Percentiles rank a stretch among this genome's conserved stretches.
phyloP scores from a whole-genome alignment of 2,797 vertebrate genomes.

The Chelon auratus region DNA sequence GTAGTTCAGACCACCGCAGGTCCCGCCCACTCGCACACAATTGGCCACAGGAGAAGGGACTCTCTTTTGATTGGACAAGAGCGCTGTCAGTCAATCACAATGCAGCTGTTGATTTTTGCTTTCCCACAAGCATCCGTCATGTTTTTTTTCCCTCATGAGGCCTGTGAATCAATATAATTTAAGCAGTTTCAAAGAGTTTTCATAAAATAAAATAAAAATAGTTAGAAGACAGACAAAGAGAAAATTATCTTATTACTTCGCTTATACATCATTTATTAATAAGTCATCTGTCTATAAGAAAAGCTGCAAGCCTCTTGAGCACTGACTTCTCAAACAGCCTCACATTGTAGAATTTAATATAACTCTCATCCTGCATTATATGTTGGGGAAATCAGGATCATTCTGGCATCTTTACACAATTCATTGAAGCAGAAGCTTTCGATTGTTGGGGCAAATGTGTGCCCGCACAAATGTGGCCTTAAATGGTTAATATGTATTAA shows the following conservation, averaged over 20 bases:
- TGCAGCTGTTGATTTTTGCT: conserved; percentile 65
- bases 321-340: neutral
- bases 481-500: neutral
- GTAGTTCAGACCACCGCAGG: conserved; percentile 30
- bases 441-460: neutral
- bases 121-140: conserved; percentile 37
- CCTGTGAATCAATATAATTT: neutral
- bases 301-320: neutral
- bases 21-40: conserved; percentile 32
- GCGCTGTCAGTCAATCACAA: conserved; percentile 49
- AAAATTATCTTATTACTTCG: neutral
- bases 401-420: neutral
- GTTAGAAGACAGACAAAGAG: neutral
- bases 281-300: neutral
- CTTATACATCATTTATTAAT: neutral
- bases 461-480: neutral
- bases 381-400: neutral
- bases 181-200: too few species aligned
- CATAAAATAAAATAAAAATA: neutral
- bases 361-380: neutral
- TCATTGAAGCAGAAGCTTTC: neutral
- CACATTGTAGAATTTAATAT: neutral
- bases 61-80: conserved; percentile 48
- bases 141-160: conserved; percentile 25
- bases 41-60: conserved; percentile 41